A percentile compares a stretch with the other conserved stretches of the same genome.
phyloP scores from a whole-genome alignment of 1,140 invertebrate species.

The Pachyrhynchus sulphureomaculatus region DNA sequence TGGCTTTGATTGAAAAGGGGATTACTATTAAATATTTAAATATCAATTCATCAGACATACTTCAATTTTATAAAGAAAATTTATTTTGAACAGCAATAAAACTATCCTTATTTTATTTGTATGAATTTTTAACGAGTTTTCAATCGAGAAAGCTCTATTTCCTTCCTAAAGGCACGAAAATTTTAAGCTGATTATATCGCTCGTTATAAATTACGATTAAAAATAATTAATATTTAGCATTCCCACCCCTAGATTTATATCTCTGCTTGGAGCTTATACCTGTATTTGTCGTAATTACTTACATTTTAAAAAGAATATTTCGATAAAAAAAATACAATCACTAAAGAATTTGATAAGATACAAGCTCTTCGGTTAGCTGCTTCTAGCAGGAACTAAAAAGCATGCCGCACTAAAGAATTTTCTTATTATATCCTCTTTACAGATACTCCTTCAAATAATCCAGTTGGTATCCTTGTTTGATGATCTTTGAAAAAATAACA shows the following conservation, averaged over 20 bases:
- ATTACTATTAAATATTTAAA: slow-evolving; percentile 6
- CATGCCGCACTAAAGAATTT: too few relatives aligned
- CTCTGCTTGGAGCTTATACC: background rate
- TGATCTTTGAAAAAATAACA: too few relatives aligned
- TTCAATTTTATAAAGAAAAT: background rate
- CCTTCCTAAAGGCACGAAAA: background rate
- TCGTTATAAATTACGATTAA: slow-evolving; percentile 2
- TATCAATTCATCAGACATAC: slow-evolving; percentile 1
- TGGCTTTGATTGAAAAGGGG: background rate
- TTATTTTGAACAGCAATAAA: background rate
- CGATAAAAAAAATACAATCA: too few relatives aligned
- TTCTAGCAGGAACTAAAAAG: too few relatives aligned
- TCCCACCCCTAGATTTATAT: background rate
- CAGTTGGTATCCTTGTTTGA: too few relatives aligned
- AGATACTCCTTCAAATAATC: too few relatives aligned
- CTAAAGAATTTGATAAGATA: too few relatives aligned
- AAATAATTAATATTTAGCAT: slow-evolving; percentile 5
- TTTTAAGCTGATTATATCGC: background rate
- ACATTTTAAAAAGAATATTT: too few relatives aligned
- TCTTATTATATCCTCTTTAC: too few relatives aligned
- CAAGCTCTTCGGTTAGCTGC: too few relatives aligned
- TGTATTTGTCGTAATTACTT: background rate
- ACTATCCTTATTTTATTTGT: background rate
- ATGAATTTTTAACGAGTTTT: background rate
- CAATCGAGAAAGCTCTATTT: background rate